Conservation (phyloP, 2,113 vertebrate genomes). For the Pachyramphus minor region DNA sequence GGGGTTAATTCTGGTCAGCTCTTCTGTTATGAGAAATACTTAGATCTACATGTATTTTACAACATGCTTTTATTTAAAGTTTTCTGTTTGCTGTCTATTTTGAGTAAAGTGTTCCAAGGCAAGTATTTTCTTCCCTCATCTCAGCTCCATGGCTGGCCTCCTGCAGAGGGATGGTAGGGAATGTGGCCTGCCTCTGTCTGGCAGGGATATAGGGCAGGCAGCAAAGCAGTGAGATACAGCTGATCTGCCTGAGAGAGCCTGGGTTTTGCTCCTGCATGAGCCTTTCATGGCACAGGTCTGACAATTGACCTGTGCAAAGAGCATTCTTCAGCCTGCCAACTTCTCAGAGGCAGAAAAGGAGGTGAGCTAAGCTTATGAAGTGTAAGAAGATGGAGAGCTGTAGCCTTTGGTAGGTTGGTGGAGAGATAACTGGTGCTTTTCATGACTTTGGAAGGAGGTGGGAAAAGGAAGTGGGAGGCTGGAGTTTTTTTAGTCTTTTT, state of each 20-base stretch:
- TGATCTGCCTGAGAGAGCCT: background rate
- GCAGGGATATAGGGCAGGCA: background rate
- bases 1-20: background rate
- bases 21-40: background rate
- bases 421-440: background rate
- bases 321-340: background rate
- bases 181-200: background rate
- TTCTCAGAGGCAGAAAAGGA: background rate
- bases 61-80: background rate
- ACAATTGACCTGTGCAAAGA: background rate
- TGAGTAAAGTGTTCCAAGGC: background rate
- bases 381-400: background rate
- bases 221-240: background rate
- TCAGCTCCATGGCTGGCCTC: background rate
- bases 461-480: background rate
- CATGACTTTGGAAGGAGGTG: background rate
- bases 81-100: background rate
- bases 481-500: background rate
- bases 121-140: background rate
- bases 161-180: background rate
- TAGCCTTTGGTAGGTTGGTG: background rate
- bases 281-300: background rate
- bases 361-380: background rate
- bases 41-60: background rate
- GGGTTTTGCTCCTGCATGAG: background rate